These are phyloP conservation scores for Neopipo cinnamomea DNA, from an alignment of 2,113 vertebrate species.

Conservation along the genomic window DNA sequence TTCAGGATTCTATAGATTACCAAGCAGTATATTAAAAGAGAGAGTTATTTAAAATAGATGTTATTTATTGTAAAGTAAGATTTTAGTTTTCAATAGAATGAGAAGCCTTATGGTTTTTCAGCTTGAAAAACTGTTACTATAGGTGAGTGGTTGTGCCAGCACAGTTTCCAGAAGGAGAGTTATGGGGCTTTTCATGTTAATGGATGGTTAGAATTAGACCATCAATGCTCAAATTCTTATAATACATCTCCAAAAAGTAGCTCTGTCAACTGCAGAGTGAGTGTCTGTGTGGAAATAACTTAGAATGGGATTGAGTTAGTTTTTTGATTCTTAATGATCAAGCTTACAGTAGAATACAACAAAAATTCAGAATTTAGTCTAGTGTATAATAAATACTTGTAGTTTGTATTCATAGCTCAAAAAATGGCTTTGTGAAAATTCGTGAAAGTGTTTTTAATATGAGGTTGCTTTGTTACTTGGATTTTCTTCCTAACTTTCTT, in stretches of 20 bases:
- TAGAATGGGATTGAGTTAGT: neutral
- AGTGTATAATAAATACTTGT: neutral
- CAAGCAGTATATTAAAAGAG: neutral
- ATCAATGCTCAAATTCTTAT: neutral
- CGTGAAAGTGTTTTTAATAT: neutral
- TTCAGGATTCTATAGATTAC: neutral
- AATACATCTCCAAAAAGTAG: neutral
- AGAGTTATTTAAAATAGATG: neutral
- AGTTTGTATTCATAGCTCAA: neutral
- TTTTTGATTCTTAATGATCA: neutral
- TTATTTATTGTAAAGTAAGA: neutral
- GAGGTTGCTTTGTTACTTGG: constrained; percentile 38
- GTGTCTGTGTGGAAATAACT: neutral
- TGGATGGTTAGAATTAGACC: neutral
- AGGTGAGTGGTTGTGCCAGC: neutral
- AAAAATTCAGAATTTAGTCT: neutral
- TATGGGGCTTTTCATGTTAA: neutral
- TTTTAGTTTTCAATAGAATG: neutral
- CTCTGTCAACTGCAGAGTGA: neutral
- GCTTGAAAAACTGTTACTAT: neutral
- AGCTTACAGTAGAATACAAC: neutral
- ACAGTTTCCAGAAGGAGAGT: neutral
- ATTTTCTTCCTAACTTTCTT: constrained; percentile 77
- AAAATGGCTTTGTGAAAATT: neutral
- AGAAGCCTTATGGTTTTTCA: neutral